Base-by-base conservation (phyloP, 2,888 invertebrate genomes). In the Drosophila colorata region DNA sequence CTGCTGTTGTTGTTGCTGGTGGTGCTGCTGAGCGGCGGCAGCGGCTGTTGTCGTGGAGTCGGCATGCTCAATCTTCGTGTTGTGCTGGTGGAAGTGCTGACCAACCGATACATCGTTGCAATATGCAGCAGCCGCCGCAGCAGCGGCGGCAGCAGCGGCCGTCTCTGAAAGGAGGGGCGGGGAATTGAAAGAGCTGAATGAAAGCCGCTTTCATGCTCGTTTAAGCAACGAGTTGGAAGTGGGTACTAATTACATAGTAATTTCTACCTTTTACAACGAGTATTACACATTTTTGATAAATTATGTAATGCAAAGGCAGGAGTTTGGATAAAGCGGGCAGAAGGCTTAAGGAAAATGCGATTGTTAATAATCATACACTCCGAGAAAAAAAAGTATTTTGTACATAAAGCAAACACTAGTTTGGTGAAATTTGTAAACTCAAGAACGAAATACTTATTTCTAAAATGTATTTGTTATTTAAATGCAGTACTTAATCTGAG, bases 1-100 rank as follows among this genome's bases (percentile, higher is more conserved):
- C 1, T 72, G 87, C 0, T 86, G 80, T 0, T 80, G 80, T 0
- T 78, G 80, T 0, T 72, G 80, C 0, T 82, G 75, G 0, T 75
- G 78, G 0, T 63, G 82, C 0, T 84, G 83, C 0, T 78, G 79
- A 11, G 57, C 66, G 11, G 46, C 51, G 13, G 57, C 66, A 7
- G 77, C 71, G 7, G 87, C 83, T 13, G 90, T 88, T 46, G 92
- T 92, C 14, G 92, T 92, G n/a, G 92, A 92, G 78, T 92, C 92
- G 38, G 92, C 92, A 78, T 92, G 90, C 74, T 92, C 92, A 33
- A 90, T 84, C 78, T 92, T 91, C 5, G 90, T 90, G 59, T 88
- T 91, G 47, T 90, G 84, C 51, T 74, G 85, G 40, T 82, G 85
- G 31, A 86, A 86, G 40, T 86, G 89, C 65, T 84, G 84, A n/a